Evolutionary conservation across 2,113 vertebrate genomes (phyloP).

Genomic region (Pteronura brasiliensis): DNA sequence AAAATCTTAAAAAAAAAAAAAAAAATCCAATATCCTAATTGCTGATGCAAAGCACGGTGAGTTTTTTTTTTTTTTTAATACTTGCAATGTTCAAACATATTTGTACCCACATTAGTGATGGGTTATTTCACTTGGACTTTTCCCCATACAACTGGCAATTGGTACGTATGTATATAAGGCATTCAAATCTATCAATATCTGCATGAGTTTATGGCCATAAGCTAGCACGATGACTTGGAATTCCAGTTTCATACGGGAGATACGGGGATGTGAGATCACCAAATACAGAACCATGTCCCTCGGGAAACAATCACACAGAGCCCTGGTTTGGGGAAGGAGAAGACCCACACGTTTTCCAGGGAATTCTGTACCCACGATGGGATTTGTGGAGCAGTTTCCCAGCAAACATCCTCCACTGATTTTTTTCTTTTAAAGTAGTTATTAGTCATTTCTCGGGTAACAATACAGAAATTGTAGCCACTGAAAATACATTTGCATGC

Average conservation of each 20-base stretch:
- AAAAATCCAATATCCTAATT: not conserved
- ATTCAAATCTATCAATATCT: not conserved
- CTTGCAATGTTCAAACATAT: too few relatives aligned
- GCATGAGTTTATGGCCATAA: not conserved
- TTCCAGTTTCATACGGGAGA: not conserved
- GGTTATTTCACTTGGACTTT: not conserved
- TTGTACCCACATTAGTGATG: not conserved
- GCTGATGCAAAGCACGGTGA: not conserved
- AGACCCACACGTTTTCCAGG: not conserved
- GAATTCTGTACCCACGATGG: not conserved
- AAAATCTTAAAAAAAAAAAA: not conserved
- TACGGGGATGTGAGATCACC: not conserved
- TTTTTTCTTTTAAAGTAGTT: not conserved
- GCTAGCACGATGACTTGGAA: not conserved
- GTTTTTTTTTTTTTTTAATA: too few relatives aligned
- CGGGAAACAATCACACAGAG: not conserved
- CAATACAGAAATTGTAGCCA: not conserved
- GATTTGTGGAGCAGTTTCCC: not conserved
- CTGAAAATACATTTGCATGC: not conserved
- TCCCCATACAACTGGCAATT: not conserved
- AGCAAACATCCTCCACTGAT: not conserved
- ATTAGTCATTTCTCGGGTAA: not conserved
- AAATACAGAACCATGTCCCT: too few relatives aligned
- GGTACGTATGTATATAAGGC: too few relatives aligned
- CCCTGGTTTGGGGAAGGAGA: not conserved